Base-by-base conservation (phyloP, 2,888 invertebrate species). In the Nysson spinosus region DNA sequence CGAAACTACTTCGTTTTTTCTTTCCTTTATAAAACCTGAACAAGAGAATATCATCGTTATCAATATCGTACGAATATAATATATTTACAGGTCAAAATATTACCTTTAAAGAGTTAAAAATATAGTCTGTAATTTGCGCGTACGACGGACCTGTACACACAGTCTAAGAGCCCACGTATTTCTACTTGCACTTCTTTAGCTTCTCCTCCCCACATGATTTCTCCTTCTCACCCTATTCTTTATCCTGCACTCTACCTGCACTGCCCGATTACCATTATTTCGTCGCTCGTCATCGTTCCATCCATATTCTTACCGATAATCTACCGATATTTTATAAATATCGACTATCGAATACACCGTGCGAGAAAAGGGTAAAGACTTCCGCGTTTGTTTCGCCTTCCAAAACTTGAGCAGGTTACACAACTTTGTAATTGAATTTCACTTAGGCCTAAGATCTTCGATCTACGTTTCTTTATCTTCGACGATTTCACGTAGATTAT, bases 31-130 rank as follows among this genome's bases (percentile, higher is more conserved):
- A 72, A 82, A 81, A 81, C 78, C 80, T 82, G 82, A 84, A 81
- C 81, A 82, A 80, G 82, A 79, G 82, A 81, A 83, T 81, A 80
- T 80, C 79, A 76, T 82, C 78, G 78, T 81, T 77, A 75, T 83
- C 78, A 81, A 78, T 83, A 81, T 82, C 78, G 78, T 84, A 80
- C 69, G 83, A 82, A 83, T 84, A 83, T 83, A 81, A 79, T 75
- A 84, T 84, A 83, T 81, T 78, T 82, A 85, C 79, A 83, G 79
- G 80, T 86, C 77, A 85, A 85, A 86, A 85, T 86, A 85, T 86
- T 82, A 84, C 68, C 78, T 84, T 85, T 83, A 83, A 83, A 85
- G 81, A 86, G 83, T 85, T 85, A 86, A 87, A 87, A 87, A 87
- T 87, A 87, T 86, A 87, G 80, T 85, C 77, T 85, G 82, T 83